Evolutionary conservation across 2,888 invertebrate genomes (phyloP).

Genomic region (Ophion ellenae): DNA sequence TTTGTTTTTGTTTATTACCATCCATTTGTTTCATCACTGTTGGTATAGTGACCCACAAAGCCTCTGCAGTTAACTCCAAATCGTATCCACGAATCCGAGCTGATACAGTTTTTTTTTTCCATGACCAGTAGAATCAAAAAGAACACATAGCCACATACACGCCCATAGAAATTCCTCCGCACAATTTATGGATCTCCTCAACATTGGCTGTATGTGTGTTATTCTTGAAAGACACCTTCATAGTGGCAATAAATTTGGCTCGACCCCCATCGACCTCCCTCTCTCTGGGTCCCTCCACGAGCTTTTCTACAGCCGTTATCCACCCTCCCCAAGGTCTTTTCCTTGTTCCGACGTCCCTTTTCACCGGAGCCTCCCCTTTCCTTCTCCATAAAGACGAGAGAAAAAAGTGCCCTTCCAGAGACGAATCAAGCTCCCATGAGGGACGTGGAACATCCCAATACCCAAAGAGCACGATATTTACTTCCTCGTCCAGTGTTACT

Average conservation of each 20-base stretch:
- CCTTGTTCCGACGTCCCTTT: constrained; percentile 28
- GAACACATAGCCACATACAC: constrained; percentile 12
- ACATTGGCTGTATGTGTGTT: constrained; percentile 44
- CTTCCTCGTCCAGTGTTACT: constrained; percentile 69
- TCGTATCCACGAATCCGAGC: constrained; percentile 23
- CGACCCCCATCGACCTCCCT: constrained; percentile 55
- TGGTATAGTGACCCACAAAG: background rate
- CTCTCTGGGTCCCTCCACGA: constrained; percentile 43
- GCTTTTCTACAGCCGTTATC: constrained; percentile 44
- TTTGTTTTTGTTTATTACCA: too few species aligned
- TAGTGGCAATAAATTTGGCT: constrained; percentile 62
- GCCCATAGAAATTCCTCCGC: constrained; percentile 52
- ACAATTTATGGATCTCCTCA: constrained; percentile 57
- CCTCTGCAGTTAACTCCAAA: background rate
- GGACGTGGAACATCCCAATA: constrained; percentile 51
- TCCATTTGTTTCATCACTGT: background rate
- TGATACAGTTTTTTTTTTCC: constrained; percentile 55
- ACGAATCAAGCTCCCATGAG: constrained; percentile 23
- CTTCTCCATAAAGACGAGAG: constrained; percentile 46
- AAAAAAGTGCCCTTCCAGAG: constrained; percentile 29
- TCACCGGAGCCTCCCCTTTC: constrained; percentile 16
- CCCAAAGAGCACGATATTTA: constrained; percentile 50
- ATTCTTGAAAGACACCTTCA: constrained; percentile 65
- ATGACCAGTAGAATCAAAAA: constrained; percentile 45
- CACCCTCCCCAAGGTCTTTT: constrained; percentile 28